Evolutionary conservation across 1,140 invertebrate genomes (phyloP), one percentile per base, ranked within the genome.

Genomic region (Diabrotica virgifera): DNA sequence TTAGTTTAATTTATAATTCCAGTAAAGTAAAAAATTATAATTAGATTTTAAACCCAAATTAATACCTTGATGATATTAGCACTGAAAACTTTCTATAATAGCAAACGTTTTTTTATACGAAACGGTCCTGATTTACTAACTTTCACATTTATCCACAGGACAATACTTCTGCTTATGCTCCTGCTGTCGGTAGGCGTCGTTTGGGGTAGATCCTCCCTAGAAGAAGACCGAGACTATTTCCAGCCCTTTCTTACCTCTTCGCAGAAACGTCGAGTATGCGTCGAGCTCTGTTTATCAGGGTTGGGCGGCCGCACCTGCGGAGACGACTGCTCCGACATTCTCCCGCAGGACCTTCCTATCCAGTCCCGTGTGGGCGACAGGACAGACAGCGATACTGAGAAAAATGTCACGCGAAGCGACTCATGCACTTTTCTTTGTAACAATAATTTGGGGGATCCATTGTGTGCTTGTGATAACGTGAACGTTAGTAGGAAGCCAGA

Each of bases 271-370:
- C 76, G 72, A 62, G 75, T 78, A 64, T 81, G 79, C 72, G 69
- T 72, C 50, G 76, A 78, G 40, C 74, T 80, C 62, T 81, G 80
- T 66, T 65, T 71, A 53, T 71, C 77, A 7, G 80, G 80, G 62
- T 69, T 81, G 66, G 80, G 80, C 58, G 80, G 80, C 46, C 63
- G 68, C 51, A 71, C 78, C 50, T 81, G 80, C 71, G 80, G 79
- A 11, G 70, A 67, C 36, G 65, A 65, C 52, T 81, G 79, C 73
- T 59, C 69, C 58, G 76, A 77, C 65, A 65, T 77, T 62, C 67
- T 71, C 52, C 76, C 75, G 6, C 64, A 66, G 56, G 68, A 68
- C 9, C 12, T 74, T 57, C 70, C 72, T 37, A 36, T 69, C 58
- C 68, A 72, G 67, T 71, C 65, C 14, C 52, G 67, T 36, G 54